A percentile compares a stretch with the other conserved stretches of the same genome.
Conservation (phyloP, 2,888 invertebrate genomes). For the Nephrotoma flavescens region DNA sequence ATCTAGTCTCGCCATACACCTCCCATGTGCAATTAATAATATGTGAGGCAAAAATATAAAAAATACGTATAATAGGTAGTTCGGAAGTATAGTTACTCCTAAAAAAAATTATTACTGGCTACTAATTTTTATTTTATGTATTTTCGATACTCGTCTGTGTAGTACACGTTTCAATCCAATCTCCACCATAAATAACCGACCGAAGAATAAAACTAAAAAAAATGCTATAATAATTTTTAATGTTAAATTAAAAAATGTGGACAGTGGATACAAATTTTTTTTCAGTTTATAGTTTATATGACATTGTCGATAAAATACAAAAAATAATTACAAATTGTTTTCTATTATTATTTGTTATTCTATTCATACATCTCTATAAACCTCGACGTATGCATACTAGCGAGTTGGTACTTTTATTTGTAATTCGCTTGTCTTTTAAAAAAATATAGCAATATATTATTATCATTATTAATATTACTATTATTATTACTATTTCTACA, state of each 20-base stretch:
- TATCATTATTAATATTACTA: not conserved
- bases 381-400: not conserved
- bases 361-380: not conserved
- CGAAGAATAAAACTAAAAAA: not conserved
- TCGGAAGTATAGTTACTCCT: not conserved
- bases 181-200: not conserved
- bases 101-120: not conserved
- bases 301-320: not conserved
- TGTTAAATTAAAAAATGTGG: not conserved
- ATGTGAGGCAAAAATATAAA: not conserved
- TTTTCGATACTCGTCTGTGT: not conserved
- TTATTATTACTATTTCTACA: not conserved
- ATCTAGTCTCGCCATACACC: not conserved
- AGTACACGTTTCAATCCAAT: not conserved
- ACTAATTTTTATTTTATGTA: not conserved
- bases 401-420: not conserved
- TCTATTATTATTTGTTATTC: not conserved
- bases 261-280: not conserved
- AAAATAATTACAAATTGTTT: not conserved
- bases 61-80: not conserved
- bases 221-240: not conserved
- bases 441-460: not conserved
- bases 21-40: not conserved
- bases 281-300: not conserved
- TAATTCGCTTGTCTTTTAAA: not conserved